These are phyloP conservation scores for Tetramorium alpestre DNA, from an alignment of 1,140 invertebrate species.

Conservation along the genomic window DNA sequence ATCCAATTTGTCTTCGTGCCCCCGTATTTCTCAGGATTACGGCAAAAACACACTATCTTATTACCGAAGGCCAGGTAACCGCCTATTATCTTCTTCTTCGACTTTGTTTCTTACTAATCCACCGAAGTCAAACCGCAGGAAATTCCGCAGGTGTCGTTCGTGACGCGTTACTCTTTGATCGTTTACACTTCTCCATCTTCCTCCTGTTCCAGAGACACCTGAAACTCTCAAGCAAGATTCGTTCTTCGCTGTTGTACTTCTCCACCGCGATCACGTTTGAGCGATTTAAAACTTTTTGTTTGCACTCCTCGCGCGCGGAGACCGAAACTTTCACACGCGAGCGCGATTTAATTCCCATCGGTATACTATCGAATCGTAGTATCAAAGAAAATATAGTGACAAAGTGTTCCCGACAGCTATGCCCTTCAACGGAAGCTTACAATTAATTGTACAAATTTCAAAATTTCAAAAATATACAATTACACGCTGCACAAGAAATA, in stretches of 20 bases:
- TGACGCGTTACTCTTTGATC: slow-evolving; percentile 39
- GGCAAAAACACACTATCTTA: not conserved
- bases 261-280: slow-evolving; percentile 62
- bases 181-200: slow-evolving; percentile 34
- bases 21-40: not conserved
- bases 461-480: not conserved
- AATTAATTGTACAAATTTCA: not conserved
- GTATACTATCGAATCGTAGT: not conserved
- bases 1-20: slow-evolving; percentile 25
- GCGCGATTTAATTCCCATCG: slow-evolving; percentile 47
- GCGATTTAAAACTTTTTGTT: slow-evolving; percentile 70
- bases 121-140: slow-evolving; percentile 28
- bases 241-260: slow-evolving; percentile 37
- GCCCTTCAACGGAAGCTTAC: not conserved
- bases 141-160: slow-evolving; percentile 38
- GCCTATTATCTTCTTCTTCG: not conserved
- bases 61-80: not conserved
- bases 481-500: not conserved
- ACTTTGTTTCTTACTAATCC: slow-evolving; percentile 41
- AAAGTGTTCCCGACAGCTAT: not conserved
- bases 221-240: slow-evolving; percentile 32
- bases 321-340: slow-evolving; percentile 55
- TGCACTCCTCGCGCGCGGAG: slow-evolving; percentile 21
- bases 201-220: not conserved
- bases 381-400: slow-evolving; percentile 5